Base-by-base conservation (phyloP, 2,113 vertebrate species). In the Ceyx cyanopectus region DNA sequence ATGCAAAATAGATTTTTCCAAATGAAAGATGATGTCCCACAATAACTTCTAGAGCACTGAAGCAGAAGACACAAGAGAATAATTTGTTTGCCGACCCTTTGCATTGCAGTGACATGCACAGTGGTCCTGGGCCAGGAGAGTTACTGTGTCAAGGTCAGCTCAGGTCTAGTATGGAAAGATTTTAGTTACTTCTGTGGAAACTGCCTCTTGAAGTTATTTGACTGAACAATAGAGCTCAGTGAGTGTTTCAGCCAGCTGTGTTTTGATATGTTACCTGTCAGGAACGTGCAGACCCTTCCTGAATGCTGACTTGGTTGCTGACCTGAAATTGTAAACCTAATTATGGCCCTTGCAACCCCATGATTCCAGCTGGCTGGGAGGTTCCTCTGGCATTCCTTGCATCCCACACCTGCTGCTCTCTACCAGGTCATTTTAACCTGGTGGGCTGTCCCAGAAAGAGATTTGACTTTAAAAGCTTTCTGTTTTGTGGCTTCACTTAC, bases 141-240 rank as follows among this genome's bases (percentile, higher is more conserved):
- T n/a, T n/a, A n/a, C n/a, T n/a, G n/a, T n/a, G n/a, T n/a, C n/a
- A n/a, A n/a, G n/a, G n/a, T n/a, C n/a, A n/a, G n/a, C n/a, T n/a
- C n/a, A n/a, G n/a, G n/a, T n/a, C n/a, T n/a, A 99, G 99, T 99
- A 93, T 1, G 7, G n/a, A 43, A 26, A 21, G 19, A 17, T 57
- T 30, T 7, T 24, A 26, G 7, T 77, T 77, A 9, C 12, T 74
- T 80, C 54, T 89, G n/a, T 61, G 29, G n/a, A 40, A 85, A 24
- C 27, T 89, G 54, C 46, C 21, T 65, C 17, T 48, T 77, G 46
- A 61, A 62, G 66, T 37, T 76, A 20, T 13, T 77, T 81, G 45
- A 10, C 50, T 82, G 72, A 65, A 24, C 10, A 22, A 2, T 16
- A 54, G 16, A 41, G n/a, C 48, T 48, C 13, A 3, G 32, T 20